Percentiles rank a stretch among this genome's conserved stretches.
phyloP scores from a whole-genome alignment of 2,888 invertebrate species.

The Ophion ventricosus region DNA sequence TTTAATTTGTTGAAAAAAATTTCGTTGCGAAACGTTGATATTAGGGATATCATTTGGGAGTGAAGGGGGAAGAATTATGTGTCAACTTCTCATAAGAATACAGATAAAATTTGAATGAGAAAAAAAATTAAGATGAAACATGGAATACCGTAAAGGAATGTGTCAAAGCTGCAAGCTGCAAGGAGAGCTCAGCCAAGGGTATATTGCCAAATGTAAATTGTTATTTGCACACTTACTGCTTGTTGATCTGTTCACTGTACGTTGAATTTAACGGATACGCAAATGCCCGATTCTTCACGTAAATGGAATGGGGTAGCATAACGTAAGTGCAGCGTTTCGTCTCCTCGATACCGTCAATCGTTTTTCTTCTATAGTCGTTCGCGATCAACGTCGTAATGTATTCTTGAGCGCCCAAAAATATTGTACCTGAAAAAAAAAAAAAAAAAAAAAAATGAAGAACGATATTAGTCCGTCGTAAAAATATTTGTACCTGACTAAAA shows the following conservation, averaged over 20 bases:
- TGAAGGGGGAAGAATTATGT: too few species aligned
- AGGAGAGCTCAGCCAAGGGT: too few species aligned
- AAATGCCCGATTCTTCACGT: constrained; percentile 88
- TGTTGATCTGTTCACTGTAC: constrained; percentile 87
- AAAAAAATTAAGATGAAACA: too few species aligned
- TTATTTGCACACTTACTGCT: constrained; percentile 85
- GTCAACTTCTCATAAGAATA: too few species aligned
- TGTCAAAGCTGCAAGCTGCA: too few species aligned
- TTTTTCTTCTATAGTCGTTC: constrained; percentile 88
- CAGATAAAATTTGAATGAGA: too few species aligned
- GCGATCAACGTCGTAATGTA: constrained; percentile 89
- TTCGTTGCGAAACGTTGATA: too few species aligned
- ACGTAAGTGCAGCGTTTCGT: constrained; percentile 90
- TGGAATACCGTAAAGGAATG: too few species aligned
- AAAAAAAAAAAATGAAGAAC: constrained; percentile 19
- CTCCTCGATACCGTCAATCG: constrained; percentile 85
- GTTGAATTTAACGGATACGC: constrained; percentile 88
- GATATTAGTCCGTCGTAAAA: background rate
- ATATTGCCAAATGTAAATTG: background rate
- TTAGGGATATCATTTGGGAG: too few species aligned
- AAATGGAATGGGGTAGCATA: constrained; percentile 88
- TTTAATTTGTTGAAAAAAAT: too few species aligned
- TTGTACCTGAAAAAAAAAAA: constrained; percentile 69
- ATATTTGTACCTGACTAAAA: background rate
- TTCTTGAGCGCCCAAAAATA: constrained; percentile 89